Evolutionary conservation across 2,113 vertebrate genomes (phyloP).

Genomic region (Silurus meridionalis): DNA sequence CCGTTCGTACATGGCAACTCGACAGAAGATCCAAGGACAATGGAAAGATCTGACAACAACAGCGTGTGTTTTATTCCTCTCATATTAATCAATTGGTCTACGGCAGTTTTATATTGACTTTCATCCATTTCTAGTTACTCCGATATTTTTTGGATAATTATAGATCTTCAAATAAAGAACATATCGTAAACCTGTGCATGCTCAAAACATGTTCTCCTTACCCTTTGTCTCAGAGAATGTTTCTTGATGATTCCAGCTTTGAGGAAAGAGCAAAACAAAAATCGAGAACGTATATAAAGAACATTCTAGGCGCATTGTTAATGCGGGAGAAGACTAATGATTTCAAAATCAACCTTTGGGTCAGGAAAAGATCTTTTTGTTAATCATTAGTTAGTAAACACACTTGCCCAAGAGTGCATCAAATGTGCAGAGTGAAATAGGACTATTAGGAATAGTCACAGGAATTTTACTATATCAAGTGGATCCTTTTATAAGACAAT

Average conservation of each 20-base stretch:
- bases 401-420: not conserved
- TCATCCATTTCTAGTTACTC: not conserved
- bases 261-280: not conserved
- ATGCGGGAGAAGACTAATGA: not conserved
- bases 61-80: not conserved
- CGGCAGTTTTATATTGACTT: not conserved
- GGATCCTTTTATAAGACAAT: not conserved
- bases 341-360: not conserved
- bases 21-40: conserved; percentile 50
- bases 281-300: not conserved
- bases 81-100: not conserved
- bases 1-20: conserved; percentile 39
- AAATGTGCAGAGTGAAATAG: not conserved
- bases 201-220: conserved; percentile 1
- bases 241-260: conserved; percentile 37
- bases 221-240: conserved; percentile 10
- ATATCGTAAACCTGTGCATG: not conserved
- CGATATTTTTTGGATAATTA: not conserved
- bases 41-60: conserved; percentile 43
- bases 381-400: conserved; percentile 52
- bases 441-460: no score
- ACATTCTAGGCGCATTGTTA: conserved; percentile 19
- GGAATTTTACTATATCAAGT: no score
- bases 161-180: not conserved
- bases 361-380: conserved; percentile 18